phyloP scores from a whole-genome alignment of 1,140 invertebrate genomes.

The Cylas formicarius region DNA sequence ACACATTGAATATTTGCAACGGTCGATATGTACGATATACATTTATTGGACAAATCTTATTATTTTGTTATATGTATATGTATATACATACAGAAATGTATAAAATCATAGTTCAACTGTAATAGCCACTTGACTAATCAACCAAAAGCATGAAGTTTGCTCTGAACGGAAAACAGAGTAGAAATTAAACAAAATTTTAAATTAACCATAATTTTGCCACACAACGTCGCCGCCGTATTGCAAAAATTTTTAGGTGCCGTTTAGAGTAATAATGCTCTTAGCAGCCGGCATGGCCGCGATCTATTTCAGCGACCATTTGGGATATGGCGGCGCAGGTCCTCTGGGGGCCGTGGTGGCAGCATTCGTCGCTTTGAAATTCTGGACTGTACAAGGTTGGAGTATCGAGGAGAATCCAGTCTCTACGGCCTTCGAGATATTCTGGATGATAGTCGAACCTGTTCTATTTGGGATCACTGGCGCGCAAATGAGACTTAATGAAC shows the following conservation, averaged over 20 bases:
- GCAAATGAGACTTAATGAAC: slow-evolving; percentile 65
- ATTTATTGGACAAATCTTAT: too few species aligned
- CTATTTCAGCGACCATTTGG: slow-evolving; percentile 69
- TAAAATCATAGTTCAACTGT: too few species aligned
- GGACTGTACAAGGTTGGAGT: slow-evolving; percentile 74
- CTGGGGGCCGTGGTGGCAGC: slow-evolving; percentile 62
- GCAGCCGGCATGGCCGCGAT: slow-evolving; percentile 71
- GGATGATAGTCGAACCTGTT: slow-evolving; percentile 90
- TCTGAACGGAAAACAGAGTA: too few species aligned
- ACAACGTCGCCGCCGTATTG: too few species aligned
- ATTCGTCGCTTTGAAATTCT: slow-evolving; percentile 70
- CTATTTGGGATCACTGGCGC: slow-evolving; percentile 86
- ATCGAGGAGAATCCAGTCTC: slow-evolving; percentile 78
- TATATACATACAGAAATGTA: too few species aligned
- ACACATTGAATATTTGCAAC: too few species aligned
- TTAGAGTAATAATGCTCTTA: slow-evolving; percentile 70
- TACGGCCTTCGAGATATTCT: slow-evolving; percentile 80
- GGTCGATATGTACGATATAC: too few species aligned
- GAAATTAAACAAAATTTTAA: too few species aligned
- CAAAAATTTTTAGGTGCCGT: slow-evolving; percentile 39
- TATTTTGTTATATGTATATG: too few species aligned
- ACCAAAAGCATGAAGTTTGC: too few species aligned
- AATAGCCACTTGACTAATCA: too few species aligned
- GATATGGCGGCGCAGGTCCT: slow-evolving; percentile 28
- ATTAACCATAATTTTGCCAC: too few species aligned